Evolutionary conservation across 1,140 invertebrate species (phyloP).

Genomic region (Aphis craccivora): DNA sequence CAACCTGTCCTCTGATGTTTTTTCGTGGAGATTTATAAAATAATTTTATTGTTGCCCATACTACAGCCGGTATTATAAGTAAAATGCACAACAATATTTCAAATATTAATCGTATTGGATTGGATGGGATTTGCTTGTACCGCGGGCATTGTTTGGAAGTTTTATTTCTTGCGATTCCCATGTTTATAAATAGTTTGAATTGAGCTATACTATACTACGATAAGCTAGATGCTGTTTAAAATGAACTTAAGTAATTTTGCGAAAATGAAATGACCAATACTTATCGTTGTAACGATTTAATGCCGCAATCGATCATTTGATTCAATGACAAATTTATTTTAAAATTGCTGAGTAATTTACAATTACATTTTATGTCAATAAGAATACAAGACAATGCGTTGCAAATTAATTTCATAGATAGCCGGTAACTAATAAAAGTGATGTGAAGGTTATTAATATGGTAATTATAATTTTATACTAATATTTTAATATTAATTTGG

Average conservation of each 20-base stretch:
- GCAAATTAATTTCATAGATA: not conserved
- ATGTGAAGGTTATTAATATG: not conserved
- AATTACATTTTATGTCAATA: not conserved
- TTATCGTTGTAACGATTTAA: not conserved
- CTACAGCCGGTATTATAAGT: slow-evolving; percentile 17
- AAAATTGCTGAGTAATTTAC: not conserved
- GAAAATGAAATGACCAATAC: not conserved
- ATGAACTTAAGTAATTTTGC: not conserved
- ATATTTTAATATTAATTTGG: not conserved
- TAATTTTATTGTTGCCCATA: not conserved
- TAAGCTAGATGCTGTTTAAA: not conserved
- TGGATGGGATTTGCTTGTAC: slow-evolving; percentile 14
- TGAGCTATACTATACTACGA: not conserved
- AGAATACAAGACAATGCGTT: not conserved
- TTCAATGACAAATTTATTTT: not conserved
- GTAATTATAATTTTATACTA: not conserved
- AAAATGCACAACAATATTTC: slow-evolving; percentile 24
- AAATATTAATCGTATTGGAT: slow-evolving; percentile 33
- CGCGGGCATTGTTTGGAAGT: not conserved
- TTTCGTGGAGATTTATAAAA: slow-evolving; percentile 15
- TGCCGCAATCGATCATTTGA: not conserved
- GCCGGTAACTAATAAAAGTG: not conserved
- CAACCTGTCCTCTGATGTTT: slow-evolving; percentile 33
- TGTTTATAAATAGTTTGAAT: not conserved
- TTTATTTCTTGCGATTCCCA: not conserved